phyloP scores from a whole-genome alignment of 2,888 invertebrate species.

The Pyralis farinalis region DNA sequence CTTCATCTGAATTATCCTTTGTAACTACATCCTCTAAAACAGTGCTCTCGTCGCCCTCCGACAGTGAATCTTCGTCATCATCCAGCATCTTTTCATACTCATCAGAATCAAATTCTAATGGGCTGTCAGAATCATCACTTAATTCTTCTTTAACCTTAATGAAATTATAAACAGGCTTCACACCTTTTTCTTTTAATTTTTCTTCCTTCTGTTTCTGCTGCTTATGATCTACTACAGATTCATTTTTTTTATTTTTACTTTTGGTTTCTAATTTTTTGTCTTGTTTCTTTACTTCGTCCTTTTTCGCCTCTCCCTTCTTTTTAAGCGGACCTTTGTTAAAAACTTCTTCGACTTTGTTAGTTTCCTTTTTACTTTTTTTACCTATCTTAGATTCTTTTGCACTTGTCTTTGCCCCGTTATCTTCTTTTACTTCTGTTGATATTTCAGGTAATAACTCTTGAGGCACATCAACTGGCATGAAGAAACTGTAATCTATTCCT shows the following conservation, averaged over 20 bases:
- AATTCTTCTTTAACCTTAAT: constrained; percentile 40
- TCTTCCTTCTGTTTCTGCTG: constrained; percentile 41
- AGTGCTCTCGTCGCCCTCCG: constrained; percentile 18
- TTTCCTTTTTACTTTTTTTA: constrained; percentile 13
- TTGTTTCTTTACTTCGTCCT: constrained; percentile 12
- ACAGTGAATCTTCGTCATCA: constrained; percentile 31
- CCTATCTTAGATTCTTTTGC: constrained; percentile 15
- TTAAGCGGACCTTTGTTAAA: constrained; percentile 6
- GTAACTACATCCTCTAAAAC: constrained; percentile 18
- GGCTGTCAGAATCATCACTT: constrained; percentile 47
- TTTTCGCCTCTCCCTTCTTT: constrained; percentile 9
- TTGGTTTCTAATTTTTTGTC: constrained; percentile 8
- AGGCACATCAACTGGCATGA: constrained; percentile 73
- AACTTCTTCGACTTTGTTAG: constrained; percentile 12
- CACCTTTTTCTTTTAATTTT: constrained; percentile 43
- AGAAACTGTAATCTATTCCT: constrained; percentile 77
- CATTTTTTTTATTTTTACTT: constrained; percentile 16
- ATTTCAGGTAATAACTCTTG: constrained; percentile 30
- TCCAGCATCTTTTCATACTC: constrained; percentile 55
- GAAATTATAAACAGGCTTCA: constrained; percentile 46
- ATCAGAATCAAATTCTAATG: constrained; percentile 60
- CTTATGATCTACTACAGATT: constrained; percentile 25
- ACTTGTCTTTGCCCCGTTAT: constrained; percentile 18
- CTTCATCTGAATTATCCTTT: constrained; percentile 4
- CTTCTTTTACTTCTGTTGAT: constrained; percentile 22